Conservation (phyloP, 2,113 vertebrate genomes). For the Tricholaema leucomelas region DNA sequence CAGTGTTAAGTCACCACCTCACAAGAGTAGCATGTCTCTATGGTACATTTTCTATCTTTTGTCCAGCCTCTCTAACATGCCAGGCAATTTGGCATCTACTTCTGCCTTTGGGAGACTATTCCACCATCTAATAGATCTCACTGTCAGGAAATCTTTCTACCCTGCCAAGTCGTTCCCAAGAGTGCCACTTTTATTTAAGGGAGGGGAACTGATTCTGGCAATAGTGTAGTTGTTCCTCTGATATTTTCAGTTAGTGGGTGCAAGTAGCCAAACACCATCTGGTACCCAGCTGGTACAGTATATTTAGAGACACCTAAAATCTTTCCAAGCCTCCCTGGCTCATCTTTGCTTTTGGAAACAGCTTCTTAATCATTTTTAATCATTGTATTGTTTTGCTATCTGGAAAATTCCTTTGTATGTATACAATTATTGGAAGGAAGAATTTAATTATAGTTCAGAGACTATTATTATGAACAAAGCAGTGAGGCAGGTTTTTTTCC, state of each 20-base stretch:
- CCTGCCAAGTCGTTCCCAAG: conserved; percentile 56
- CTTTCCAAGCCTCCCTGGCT: conserved; percentile 62
- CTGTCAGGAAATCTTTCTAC: conserved; percentile 62
- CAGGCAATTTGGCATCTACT: conserved; percentile 56
- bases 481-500: conserved; percentile 24
- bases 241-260: conserved; percentile 68
- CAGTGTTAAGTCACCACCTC: neutral
- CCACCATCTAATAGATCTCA: conserved; percentile 66
- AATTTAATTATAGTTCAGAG: conserved; percentile 74
- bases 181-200: conserved; percentile 68
- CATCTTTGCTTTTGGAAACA: conserved; percentile 68
- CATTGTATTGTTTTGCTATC: conserved; percentile 71
- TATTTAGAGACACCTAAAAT: conserved; percentile 68
- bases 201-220: conserved; percentile 68
- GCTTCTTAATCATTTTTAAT: conserved; percentile 74
- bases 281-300: conserved; percentile 71
- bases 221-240: conserved; percentile 28
- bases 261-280: conserved; percentile 74
- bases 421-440: conserved; percentile 73
- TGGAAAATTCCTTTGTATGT: conserved; percentile 70
- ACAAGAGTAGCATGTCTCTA: neutral
- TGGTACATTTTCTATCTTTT: neutral
- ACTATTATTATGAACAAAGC: conserved; percentile 71
- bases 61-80: conserved; percentile 19
- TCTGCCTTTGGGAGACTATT: conserved; percentile 52